Evolutionary conservation across 2,113 vertebrate genomes (phyloP).

Genomic region (Apus apus): DNA sequence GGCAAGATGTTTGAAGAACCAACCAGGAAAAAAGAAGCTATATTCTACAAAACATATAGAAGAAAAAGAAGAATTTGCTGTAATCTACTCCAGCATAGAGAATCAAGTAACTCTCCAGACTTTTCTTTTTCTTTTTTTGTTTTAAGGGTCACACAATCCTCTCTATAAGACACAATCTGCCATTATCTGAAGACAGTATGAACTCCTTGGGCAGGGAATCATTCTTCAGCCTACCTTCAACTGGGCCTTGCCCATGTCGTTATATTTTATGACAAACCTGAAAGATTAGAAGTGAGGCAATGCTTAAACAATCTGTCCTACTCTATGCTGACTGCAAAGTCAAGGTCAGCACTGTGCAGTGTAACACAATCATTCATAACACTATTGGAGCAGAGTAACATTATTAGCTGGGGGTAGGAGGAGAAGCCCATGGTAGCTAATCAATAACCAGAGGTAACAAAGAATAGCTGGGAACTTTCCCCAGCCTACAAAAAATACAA

Average conservation of each 20-base stretch:
- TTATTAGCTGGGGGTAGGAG: background rate
- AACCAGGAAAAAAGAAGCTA: background rate
- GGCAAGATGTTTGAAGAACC: background rate
- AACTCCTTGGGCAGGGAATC: background rate
- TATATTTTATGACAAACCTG: background rate
- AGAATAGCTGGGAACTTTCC: background rate
- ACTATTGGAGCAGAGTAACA: background rate
- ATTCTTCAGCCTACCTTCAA: background rate
- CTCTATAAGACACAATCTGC: background rate
- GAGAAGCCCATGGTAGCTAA: background rate
- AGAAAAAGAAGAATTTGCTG: background rate
- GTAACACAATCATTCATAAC: background rate
- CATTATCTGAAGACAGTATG: background rate
- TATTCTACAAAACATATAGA: background rate
- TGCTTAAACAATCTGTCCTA: background rate
- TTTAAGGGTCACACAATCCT: background rate
- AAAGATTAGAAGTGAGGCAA: background rate
- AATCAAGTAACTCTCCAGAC: background rate
- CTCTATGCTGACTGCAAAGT: background rate
- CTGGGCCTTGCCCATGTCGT: background rate
- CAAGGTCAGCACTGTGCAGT: background rate
- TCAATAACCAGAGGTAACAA: background rate
- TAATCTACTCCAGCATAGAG: background rate
- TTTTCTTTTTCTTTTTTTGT: background rate
- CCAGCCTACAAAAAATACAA: background rate